phyloP scores from a whole-genome alignment of 2,113 vertebrate species.

The Prietella phreatophila region DNA sequence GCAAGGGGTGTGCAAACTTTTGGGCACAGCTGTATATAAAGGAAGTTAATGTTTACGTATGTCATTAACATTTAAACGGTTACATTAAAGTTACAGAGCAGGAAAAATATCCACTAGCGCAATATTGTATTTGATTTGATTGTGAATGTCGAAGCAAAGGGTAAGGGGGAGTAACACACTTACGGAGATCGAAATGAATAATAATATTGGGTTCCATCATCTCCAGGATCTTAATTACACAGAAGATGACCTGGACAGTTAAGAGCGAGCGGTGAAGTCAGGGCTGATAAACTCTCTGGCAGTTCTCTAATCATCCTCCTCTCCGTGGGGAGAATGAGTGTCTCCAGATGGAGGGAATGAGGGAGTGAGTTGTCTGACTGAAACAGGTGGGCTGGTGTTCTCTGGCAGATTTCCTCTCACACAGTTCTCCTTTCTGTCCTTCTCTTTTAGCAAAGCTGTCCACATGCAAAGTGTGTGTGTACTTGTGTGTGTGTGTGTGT shows the following conservation, averaged over 20 bases:
- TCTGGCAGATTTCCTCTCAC: constrained; percentile 39
- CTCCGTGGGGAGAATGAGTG: constrained; percentile 18
- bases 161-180: background rate
- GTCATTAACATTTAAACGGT: background rate
- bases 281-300: constrained; percentile 64
- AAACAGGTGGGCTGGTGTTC: constrained; percentile 57
- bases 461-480: background rate
- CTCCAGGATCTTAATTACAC: constrained; percentile 64
- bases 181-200: constrained; percentile 39
- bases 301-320: constrained; percentile 58
- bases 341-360: constrained; percentile 31
- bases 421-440: constrained; percentile 1
- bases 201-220: constrained; percentile 52
- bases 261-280: constrained; percentile 39
- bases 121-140: background rate
- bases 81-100: background rate
- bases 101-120: background rate
- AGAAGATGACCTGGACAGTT: constrained; percentile 58
- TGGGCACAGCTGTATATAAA: background rate
- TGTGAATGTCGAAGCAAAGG: background rate
- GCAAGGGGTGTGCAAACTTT: too few relatives aligned
- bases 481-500: background rate
- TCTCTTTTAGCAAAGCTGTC: constrained; percentile 32
- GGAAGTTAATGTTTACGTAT: background rate
- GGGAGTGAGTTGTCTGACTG: constrained; percentile 39